Evolutionary conservation across 2,113 vertebrate species (phyloP), one percentile per base, ranked within the genome.

Genomic region (Potamarius usumacintae): DNA sequence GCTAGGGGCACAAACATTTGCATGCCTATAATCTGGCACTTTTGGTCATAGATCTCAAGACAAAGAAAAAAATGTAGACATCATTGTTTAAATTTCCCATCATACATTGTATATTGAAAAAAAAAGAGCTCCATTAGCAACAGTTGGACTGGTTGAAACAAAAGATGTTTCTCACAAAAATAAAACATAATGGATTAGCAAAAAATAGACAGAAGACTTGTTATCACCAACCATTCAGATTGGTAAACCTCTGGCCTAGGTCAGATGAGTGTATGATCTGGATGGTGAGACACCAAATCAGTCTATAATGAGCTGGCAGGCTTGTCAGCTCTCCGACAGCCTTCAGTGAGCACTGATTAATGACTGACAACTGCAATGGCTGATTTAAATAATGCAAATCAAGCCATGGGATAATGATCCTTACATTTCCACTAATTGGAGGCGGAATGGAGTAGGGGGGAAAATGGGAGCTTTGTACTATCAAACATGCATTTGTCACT

Each of bases 261-360:
- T 94, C 94, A 95, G 90, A 93, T 94, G 92, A 92, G 93, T 93
- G 91, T 95, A 93, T 95, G 94, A 96, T 96, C 91, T 94, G 93
- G 93, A 94, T 93, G 94, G 94, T 94, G 90, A 94, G 94, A 92
- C 93, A 92, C 93, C 92, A 92, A 92, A 90, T 94, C 86, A 86
- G 89, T 7, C 88, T 95, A 94, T 94, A 95, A 94, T 94, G 93
- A 93, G 95, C 94, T 94, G 95, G 96, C 95, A 96, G 94, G 95
- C 94, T 89, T 89, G 91, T 95, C 93, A 94, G 94, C 93, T 93
- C 90, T 92, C 94, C 95, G 94, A 97, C 96, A 96, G 95, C 92
- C 90, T 90, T 96, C 93, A 93, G 92, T 94, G 94, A 93, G 85
- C 92, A 90, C 92, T 96, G 94, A 96, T 97, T 97, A 97, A 96